Conservation (phyloP, 2,113 vertebrate genomes). For the Oreocharis arfaki region DNA sequence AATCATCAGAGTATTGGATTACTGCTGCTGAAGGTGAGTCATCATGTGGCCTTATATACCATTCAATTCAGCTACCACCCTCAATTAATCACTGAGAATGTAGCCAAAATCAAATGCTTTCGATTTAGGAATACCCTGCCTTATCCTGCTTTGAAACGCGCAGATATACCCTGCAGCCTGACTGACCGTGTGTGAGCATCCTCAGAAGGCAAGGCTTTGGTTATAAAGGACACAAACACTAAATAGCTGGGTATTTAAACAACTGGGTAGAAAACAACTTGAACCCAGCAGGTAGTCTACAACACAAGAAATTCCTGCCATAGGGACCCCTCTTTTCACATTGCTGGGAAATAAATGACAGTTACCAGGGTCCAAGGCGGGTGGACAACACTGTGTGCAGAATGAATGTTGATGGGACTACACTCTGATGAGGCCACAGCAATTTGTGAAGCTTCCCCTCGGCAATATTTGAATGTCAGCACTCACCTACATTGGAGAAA, state of each 20-base stretch:
- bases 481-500: constrained; percentile 64
- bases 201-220: not conserved
- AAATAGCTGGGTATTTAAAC: not conserved
- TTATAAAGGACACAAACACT: not conserved
- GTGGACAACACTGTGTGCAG: not conserved
- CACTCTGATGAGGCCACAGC: not conserved
- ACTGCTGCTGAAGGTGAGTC: not conserved
- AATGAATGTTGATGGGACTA: accelerated
- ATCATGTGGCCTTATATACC: not conserved
- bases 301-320: not conserved
- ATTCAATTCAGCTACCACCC: not conserved
- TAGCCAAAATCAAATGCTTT: not conserved
- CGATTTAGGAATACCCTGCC: not conserved
- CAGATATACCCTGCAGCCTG: not conserved
- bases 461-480: accelerated
- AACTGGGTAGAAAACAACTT: not conserved
- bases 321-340: not conserved
- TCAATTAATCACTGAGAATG: not conserved
- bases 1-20: not conserved
- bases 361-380: not conserved
- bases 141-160: not conserved
- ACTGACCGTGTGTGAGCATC: not conserved
- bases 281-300: not conserved
- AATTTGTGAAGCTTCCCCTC: not conserved
- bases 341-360: not conserved